Evolutionary conservation across 2,113 vertebrate genomes (phyloP).

Genomic region (Oncorhynchus keta): DNA sequence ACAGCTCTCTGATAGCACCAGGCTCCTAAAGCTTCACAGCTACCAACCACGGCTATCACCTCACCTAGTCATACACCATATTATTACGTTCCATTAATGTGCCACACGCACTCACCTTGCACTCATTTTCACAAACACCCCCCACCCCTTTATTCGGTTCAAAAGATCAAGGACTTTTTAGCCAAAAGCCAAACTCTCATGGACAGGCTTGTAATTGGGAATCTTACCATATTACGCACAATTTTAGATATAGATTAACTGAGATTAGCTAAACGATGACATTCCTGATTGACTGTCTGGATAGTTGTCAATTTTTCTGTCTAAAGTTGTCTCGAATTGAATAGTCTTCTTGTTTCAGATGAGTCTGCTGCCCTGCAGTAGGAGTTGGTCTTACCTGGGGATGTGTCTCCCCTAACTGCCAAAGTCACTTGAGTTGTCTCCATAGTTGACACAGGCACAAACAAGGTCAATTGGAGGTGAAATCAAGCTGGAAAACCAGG

Average conservation of each 20-base stretch:
- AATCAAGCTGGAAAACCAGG: constrained; percentile 31
- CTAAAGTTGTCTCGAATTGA: too few relatives aligned
- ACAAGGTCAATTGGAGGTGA: not conserved
- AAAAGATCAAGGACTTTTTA: not conserved
- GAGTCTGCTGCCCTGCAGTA: not conserved
- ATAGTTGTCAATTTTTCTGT: too few relatives aligned
- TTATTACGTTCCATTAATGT: not conserved
- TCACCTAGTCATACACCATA: constrained; percentile 74
- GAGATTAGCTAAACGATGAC: not conserved
- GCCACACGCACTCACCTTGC: not conserved
- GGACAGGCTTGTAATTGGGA: too few relatives aligned
- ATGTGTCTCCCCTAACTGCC: constrained; percentile 80
- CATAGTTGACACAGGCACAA: constrained; percentile 68
- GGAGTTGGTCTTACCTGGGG: constrained; percentile 75
- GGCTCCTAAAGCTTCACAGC: constrained; percentile 83
- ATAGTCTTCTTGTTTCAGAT: constrained; percentile 3
- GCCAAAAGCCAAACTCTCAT: too few relatives aligned
- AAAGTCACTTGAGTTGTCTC: constrained; percentile 82
- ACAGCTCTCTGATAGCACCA: constrained; percentile 87
- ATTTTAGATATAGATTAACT: not conserved
- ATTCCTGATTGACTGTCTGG: too few relatives aligned
- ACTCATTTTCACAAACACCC: not conserved
- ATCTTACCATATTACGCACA: not conserved
- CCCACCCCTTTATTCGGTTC: not conserved
- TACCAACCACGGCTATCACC: constrained; percentile 88